Percentiles rank a stretch among this genome's conserved stretches.
These are phyloP conservation scores for Syrphus vitripennis DNA, from an alignment of 2,888 invertebrate species.

Conservation along the genomic window DNA sequence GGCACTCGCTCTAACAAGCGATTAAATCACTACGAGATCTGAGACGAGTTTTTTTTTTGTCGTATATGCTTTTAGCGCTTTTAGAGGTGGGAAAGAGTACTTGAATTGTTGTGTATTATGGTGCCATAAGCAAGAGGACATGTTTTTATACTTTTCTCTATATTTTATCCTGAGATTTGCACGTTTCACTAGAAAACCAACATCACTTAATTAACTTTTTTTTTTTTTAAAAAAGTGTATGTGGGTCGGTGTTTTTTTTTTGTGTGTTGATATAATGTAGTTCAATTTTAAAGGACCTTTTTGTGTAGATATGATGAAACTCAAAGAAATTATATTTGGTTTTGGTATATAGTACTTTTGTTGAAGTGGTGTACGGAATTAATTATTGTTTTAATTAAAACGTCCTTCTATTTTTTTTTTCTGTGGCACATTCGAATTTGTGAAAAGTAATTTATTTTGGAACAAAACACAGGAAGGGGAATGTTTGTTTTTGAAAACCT, in stretches of 20 bases:
- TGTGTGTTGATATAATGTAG: constrained; percentile 4
- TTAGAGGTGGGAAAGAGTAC: not conserved
- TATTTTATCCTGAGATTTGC: constrained; percentile 17
- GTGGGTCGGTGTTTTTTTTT: not conserved
- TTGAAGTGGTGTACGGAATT: constrained; percentile 2
- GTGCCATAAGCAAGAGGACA: constrained; percentile 23
- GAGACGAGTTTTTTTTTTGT: not conserved
- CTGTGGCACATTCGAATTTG: not conserved
- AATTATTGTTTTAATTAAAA: constrained; percentile 53
- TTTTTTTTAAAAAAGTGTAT: not conserved
- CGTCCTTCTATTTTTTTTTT: constrained; percentile 7
- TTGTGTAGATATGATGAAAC: not conserved
- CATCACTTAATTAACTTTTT: constrained; percentile 64
- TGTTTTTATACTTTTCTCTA: constrained; percentile 26
- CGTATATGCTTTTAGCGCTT: not conserved
- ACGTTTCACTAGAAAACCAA: constrained; percentile 26
- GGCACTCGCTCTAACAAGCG: constrained; percentile 24
- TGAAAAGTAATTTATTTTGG: not conserved
- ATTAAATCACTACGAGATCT: constrained; percentile 13
- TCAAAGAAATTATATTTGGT: constrained; percentile 26
- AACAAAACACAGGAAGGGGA: not conserved
- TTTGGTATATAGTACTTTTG: not conserved
- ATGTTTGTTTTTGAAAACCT: not conserved
- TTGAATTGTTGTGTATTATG: not conserved
- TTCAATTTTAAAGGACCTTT: constrained; percentile 33